Conservation (phyloP, 35 echinoderm and acorn worm genomes). For the Lytechinus variegatus region DNA sequence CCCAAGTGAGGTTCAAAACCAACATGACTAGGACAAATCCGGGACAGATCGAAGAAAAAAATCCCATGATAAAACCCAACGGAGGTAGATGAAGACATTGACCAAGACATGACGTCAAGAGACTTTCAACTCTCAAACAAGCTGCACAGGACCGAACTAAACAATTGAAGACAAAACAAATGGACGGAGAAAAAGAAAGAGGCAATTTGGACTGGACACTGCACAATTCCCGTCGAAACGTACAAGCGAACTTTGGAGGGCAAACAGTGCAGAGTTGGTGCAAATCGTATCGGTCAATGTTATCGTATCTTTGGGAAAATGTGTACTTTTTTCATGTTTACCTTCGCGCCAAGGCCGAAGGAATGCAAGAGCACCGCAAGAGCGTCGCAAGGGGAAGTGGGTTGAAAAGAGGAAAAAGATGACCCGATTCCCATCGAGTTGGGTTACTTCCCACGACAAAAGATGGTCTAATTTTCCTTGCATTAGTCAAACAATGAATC, state of each 20-base stretch:
- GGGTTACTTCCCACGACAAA: background rate
- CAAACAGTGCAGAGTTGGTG: background rate
- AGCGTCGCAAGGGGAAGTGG: background rate
- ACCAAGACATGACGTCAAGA: background rate
- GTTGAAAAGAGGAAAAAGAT: background rate
- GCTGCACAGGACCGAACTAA: background rate
- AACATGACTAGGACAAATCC: background rate
- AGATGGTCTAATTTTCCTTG: slow-evolving; percentile 22
- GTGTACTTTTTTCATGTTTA: slow-evolving; percentile 23
- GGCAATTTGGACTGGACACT: background rate
- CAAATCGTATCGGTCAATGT: slow-evolving; percentile 31
- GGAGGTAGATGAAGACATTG: background rate
- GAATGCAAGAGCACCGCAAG: slow-evolving; percentile 24
- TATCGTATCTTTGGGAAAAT: slow-evolving; percentile 35
- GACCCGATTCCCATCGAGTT: background rate
- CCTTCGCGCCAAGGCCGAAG: background rate
- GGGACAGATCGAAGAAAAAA: background rate
- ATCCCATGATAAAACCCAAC: background rate
- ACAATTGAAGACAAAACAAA: background rate
- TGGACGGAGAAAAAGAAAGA: background rate
- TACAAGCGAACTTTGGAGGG: background rate
- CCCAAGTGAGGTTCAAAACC: background rate
- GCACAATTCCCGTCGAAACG: background rate
- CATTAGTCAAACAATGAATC: background rate
- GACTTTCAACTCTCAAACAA: background rate